phyloP scores from a whole-genome alignment of 2,888 invertebrate species.

The Catocala fraxini region DNA sequence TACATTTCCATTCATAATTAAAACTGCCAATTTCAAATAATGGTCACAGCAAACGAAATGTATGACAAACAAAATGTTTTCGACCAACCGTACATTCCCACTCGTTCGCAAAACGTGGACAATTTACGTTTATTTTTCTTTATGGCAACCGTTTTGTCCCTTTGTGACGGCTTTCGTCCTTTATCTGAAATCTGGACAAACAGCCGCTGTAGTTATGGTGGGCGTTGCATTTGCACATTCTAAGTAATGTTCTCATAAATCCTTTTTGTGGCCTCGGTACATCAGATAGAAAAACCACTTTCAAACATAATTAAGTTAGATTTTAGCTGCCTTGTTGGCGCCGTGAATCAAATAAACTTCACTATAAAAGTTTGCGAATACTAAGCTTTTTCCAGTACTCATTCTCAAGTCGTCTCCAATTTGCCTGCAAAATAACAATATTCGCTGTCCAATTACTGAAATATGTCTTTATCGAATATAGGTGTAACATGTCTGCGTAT shows the following conservation, averaged over 20 bases:
- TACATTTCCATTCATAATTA: too few relatives aligned
- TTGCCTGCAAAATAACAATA: too few relatives aligned
- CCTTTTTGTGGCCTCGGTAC: conserved; percentile 1
- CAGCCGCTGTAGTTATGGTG: conserved; percentile 9
- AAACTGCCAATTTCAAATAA: too few relatives aligned
- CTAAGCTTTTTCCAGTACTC: too few relatives aligned
- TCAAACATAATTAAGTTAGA: background rate
- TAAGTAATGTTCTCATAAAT: conserved; percentile 24
- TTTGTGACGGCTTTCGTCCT: conserved; percentile 24
- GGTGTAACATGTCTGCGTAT: too few relatives aligned
- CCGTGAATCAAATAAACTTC: too few relatives aligned
- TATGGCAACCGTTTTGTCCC: conserved; percentile 27
- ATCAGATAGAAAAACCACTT: background rate
- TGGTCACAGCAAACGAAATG: too few relatives aligned
- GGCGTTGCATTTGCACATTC: conserved; percentile 23
- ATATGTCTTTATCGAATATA: too few relatives aligned
- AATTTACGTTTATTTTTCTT: conserved; percentile 31
- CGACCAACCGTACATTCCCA: background rate
- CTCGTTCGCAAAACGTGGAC: conserved; percentile 27
- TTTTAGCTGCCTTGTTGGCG: too few relatives aligned
- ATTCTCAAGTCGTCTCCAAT: too few relatives aligned
- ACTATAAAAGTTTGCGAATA: too few relatives aligned
- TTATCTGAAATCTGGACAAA: conserved; percentile 30
- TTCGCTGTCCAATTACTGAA: too few relatives aligned
- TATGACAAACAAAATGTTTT: background rate